Conservation (phyloP, 1,140 invertebrate species). For the Drosophila kohkoa region DNA sequence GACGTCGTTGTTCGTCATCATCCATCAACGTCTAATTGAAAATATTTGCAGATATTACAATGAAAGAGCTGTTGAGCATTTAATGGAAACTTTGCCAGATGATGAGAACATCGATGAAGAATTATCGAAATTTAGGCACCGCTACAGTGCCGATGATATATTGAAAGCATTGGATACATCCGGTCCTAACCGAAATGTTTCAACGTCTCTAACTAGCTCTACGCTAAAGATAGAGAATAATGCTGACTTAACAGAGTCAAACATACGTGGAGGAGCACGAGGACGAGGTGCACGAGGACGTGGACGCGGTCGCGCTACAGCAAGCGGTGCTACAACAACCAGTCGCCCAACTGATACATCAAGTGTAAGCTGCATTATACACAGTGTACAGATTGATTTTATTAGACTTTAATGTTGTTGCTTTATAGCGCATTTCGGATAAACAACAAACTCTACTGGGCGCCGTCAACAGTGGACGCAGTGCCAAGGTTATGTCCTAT, state of each 20-base stretch:
- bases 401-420: background rate
- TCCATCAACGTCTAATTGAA: background rate
- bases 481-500: slow-evolving; percentile 16
- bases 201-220: background rate
- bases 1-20: background rate
- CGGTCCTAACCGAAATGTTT: slow-evolving; percentile 2
- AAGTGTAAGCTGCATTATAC: slow-evolving; percentile 24
- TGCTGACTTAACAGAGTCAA: slow-evolving; percentile 1
- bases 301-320: slow-evolving; percentile 39
- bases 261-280: slow-evolving; percentile 23
- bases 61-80: slow-evolving; percentile 71
- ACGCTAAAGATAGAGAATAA: slow-evolving; percentile 16
- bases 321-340: slow-evolving; percentile 9
- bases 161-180: slow-evolving; percentile 62
- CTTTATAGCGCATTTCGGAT: slow-evolving; percentile 37
- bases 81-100: slow-evolving; percentile 73
- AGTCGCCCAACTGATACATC: background rate
- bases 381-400: background rate
- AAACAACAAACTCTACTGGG: slow-evolving; percentile 38
- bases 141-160: slow-evolving; percentile 57
- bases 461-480: slow-evolving; percentile 20
- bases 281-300: slow-evolving; percentile 10
- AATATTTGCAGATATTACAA: slow-evolving; percentile 63
- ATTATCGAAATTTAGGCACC: slow-evolving; percentile 54
- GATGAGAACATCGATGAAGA: slow-evolving; percentile 68